Base-by-base conservation (phyloP, 2,797 vertebrate species). In the Enteromius fasciolatus region DNA sequence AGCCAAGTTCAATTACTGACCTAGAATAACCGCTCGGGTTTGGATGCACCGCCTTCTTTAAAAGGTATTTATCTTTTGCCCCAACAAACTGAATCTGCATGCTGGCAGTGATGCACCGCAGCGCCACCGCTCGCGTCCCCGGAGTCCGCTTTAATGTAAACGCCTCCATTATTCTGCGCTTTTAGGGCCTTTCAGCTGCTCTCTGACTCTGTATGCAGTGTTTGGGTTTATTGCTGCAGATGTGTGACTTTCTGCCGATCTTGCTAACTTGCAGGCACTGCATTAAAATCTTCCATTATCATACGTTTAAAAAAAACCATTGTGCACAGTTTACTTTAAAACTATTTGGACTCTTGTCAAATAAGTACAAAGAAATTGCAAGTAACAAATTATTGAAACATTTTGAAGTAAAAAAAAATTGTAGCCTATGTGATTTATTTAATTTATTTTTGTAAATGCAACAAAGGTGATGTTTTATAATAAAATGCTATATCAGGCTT, bases 1-100 rank as follows among this genome's bases (percentile, higher is more conserved):
- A 97, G 94, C 81, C 90, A 95, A 96, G 97, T 98, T 97, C 96
- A 98, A 96, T 98, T 96, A 97, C 96, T 97, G 96, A 97, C 96
- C 96, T 93, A 92, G 94, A 94, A 93, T 96, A 95, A 95, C 94
- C 77, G 79, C 92, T 94, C 92, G 95, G 95, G 94, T 95, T 96
- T 36, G 33, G 82, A 50, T 14, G 92, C 95, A 95, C 96, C 95
- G 95, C 84, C 87, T 89, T 54, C 94, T 97, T 95, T 94, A 69
- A 83, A 70, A 93, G 93, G 95, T 96, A 97, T 98, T 97, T 96
- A 97, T 99, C 96, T 94, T 20, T 93, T 94, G 94, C 94, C 91
- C 94, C 93, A 96, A 95, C 93, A 89, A 69, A 90, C 95, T 94
- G 94, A 95, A 97, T 98, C 96, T 97, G 96, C 97, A 97, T 97